These are phyloP conservation scores for Parasteatoda lunata DNA, from an alignment of 2,888 invertebrate genomes.

Conservation along the genomic window DNA sequence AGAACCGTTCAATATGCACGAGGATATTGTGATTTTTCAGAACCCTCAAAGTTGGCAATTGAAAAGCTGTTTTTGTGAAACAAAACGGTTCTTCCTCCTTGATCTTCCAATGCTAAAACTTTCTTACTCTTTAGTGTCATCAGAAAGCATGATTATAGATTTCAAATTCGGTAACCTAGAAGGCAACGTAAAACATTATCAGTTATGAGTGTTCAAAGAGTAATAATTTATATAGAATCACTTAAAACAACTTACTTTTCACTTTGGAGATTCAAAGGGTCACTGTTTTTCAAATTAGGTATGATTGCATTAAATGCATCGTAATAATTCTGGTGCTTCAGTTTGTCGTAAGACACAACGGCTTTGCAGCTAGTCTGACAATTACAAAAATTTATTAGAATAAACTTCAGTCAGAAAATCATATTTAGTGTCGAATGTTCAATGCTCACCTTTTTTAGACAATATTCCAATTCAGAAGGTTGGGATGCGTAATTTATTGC, in stretches of 20 bases:
- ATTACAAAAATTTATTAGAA: background rate
- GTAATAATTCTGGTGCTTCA: constrained; percentile 59
- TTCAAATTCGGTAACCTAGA: constrained; percentile 61
- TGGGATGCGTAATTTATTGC: constrained; percentile 86
- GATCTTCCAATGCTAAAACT: background rate
- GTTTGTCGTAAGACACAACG: constrained; percentile 39
- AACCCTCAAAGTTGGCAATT: no score
- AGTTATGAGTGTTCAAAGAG: background rate
- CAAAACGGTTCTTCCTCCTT: no score
- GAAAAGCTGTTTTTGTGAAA: no score
- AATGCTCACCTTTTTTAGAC: constrained; percentile 79
- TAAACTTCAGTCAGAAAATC: background rate
- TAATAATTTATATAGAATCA: background rate
- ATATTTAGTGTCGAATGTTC: background rate
- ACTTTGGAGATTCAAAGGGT: constrained; percentile 25
- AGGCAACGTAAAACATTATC: background rate
- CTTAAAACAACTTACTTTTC: constrained; percentile 5
- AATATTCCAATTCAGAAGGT: constrained; percentile 82
- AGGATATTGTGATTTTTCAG: no score
- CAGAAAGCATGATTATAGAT: constrained; percentile 66
- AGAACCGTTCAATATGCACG: no score
- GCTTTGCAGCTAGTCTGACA: constrained; percentile 47
- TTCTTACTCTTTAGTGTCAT: constrained; percentile 73
- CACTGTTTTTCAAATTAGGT: constrained; percentile 41
- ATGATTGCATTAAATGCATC: constrained; percentile 32